phyloP scores from a whole-genome alignment of 92 coral and sea anemone genomes.

The Pocillopora grandis region DNA sequence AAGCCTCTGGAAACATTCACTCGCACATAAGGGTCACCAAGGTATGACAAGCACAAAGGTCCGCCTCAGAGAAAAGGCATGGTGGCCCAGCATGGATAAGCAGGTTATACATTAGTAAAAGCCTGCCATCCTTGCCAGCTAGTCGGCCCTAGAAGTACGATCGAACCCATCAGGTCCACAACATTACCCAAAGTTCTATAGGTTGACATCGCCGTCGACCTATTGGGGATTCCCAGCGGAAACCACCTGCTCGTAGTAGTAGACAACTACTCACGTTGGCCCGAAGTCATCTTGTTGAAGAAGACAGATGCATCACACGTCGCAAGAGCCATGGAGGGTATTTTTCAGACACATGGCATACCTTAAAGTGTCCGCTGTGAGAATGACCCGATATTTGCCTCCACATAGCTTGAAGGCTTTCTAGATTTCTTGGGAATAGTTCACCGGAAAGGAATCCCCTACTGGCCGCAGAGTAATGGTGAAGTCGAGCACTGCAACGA shows the following conservation, averaged over 20 bases:
- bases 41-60: constrained; percentile 34
- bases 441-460: constrained; percentile 41
- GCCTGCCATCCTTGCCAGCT: constrained; percentile 61
- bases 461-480: constrained; percentile 60
- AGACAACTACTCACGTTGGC: constrained; percentile 72
- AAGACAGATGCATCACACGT: constrained; percentile 61
- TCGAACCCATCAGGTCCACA: constrained; percentile 68
- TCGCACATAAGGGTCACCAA: constrained; percentile 48
- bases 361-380: constrained; percentile 47
- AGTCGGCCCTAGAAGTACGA: constrained; percentile 56
- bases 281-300: constrained; percentile 64
- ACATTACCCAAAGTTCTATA: constrained; percentile 62
- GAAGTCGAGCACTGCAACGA: constrained; percentile 51
- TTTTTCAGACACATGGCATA: constrained; percentile 66
- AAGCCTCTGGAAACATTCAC: constrained; percentile 36
- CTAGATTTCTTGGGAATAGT: constrained; percentile 14
- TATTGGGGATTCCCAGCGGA: constrained; percentile 33
- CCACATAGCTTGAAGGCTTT: constrained; percentile 37
- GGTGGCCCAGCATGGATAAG: constrained; percentile 53
- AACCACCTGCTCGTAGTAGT: constrained; percentile 61
- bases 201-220: constrained; percentile 58
- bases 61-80: constrained; percentile 35
- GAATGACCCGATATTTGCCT: constrained; percentile 59
- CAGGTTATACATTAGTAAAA: constrained; percentile 35
- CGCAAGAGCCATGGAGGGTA: constrained; percentile 56